Conservation (phyloP, 2,113 vertebrate species). For the Thinocorus orbignyianus region DNA sequence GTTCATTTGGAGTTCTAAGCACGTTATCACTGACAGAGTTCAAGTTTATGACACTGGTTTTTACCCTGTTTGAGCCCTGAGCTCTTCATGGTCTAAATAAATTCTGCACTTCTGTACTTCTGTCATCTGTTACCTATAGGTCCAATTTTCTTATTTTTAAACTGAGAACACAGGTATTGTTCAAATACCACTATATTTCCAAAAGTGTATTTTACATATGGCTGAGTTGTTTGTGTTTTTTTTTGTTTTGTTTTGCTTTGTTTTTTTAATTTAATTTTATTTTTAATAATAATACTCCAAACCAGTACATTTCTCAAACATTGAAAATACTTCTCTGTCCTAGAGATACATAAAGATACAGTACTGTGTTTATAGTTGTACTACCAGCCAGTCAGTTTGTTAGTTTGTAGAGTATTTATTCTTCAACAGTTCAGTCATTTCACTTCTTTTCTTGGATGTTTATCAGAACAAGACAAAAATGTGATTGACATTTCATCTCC, state of each 20-base stretch:
- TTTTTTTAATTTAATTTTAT: too few species aligned
- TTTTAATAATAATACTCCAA: not conserved
- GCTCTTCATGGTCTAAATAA: not conserved
- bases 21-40: not conserved
- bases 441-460: not conserved
- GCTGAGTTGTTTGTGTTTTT: not conserved
- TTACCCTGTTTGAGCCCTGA: not conserved
- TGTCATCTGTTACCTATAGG: not conserved
- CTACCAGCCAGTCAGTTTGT: not conserved
- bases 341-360: not conserved
- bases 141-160: not conserved
- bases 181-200: not conserved
- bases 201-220: not conserved
- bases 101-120: not conserved
- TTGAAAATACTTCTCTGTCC: not conserved
- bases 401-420: not conserved
- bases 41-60: not conserved
- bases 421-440: not conserved
- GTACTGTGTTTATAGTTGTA: not conserved
- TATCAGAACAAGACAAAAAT: not conserved
- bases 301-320: not conserved
- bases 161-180: not conserved
- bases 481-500: not conserved
- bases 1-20: not conserved
- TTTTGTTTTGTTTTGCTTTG: too few species aligned